phyloP scores from a whole-genome alignment of 2,797 vertebrate genomes.

The Hippoglossus hippoglossus region DNA sequence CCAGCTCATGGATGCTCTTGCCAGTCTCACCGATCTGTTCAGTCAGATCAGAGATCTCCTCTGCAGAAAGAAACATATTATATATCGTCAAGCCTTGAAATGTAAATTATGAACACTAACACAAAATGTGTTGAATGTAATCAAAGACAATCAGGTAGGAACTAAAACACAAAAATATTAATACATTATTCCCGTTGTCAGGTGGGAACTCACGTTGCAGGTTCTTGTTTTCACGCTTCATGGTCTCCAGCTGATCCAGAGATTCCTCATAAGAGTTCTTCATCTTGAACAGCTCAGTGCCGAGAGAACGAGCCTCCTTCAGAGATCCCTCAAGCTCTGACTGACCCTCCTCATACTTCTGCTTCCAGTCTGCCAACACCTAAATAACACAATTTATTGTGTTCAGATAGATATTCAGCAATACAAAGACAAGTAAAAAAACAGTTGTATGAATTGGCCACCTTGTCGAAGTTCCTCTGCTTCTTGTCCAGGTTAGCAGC shows the following conservation, averaged over 20 bases:
- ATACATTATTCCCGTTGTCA: too few species aligned
- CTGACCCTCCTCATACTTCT: constrained; percentile 89
- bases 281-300: constrained; percentile 91
- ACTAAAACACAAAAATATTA: constrained; percentile 35
- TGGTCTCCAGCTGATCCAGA: constrained; percentile 89
- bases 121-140: background rate
- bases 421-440: too few species aligned
- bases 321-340: constrained; percentile 88
- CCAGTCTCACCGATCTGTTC: constrained; percentile 89
- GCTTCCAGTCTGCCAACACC: constrained; percentile 88
- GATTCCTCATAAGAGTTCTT: constrained; percentile 91
- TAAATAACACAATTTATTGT: constrained; percentile 21
- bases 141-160: background rate
- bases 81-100: background rate
- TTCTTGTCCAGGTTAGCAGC: constrained; percentile 86
- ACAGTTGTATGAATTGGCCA: constrained; percentile 23
- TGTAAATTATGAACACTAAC: background rate
- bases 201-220: constrained; percentile 79
- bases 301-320: constrained; percentile 87
- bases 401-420: background rate
- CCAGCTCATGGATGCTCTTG: constrained; percentile 89
- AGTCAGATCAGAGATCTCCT: constrained; percentile 90
- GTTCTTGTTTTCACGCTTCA: constrained; percentile 92
- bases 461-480: constrained; percentile 89
- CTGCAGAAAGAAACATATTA: constrained; percentile 61